Evolutionary conservation across 2,797 vertebrate species (phyloP), one percentile per base, ranked within the genome.

Genomic region (Sciurus carolinensis): DNA sequence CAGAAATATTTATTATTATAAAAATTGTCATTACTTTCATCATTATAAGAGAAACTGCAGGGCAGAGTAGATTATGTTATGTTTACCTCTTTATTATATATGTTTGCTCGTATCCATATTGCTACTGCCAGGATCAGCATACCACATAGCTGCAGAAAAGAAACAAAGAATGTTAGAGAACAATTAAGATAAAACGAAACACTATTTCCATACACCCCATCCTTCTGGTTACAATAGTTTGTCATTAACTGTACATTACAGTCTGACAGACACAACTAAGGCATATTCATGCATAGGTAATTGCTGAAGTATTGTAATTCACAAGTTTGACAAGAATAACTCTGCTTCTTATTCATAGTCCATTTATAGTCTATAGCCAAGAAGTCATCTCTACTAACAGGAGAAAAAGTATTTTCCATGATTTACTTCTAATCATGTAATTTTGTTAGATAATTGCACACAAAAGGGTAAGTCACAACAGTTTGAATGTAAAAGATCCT

Each of bases 111-210:
- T 22, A 99, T 52, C 98, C 98, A 99, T 97, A 99, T 95, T 36
- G 98, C 98, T 52, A 98, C 3, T 85, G 95, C 98, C 94, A 99
- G 93, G 97, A 99, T 98, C 80, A 98, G 0, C 0, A 80, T 94
- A 57, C 99, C 99, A 98, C 98, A 98, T 47, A 98, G 4, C 99
- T 99, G 95, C 20, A 95, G 89, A 33, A 88, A 47, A 90, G 97
- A 95, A 95, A 9, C 93, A 93, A 86, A 72, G 59, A 79, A 89
- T 22, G 11, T 96, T 83, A 93, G 67, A 73, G 3, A 72, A 66
- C 50, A 79, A 66, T 64, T 50, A 87, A 87, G 59, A 79, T 44
- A 69, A 94, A 95, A 66, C 79, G 2, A 59, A 89, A 42, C 39
- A 75, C 50, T 79, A 73, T 81, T 57, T 88, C 10, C 20, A 90